These are phyloP conservation scores for Boloria selene DNA, from an alignment of 2,888 invertebrate species.

Conservation along the genomic window DNA sequence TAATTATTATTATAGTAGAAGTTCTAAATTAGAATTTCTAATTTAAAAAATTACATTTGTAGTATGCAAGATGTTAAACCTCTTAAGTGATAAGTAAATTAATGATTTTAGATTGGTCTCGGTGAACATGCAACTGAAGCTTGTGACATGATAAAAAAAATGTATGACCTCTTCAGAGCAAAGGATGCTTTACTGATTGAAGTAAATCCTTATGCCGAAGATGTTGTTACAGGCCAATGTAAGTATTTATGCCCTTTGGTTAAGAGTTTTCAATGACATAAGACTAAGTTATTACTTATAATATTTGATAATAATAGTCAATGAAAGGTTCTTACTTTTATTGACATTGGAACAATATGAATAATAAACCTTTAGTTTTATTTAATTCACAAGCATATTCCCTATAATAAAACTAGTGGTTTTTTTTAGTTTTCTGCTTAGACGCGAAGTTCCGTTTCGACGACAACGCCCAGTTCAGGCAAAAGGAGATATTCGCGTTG, in stretches of 20 bases:
- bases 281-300: too few species aligned
- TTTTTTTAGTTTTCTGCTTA: constrained; percentile 90
- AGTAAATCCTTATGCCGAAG: constrained; percentile 97
- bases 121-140: constrained; percentile 85
- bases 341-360: too few species aligned
- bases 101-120: constrained; percentile 85
- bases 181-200: constrained; percentile 96
- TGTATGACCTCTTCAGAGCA: constrained; percentile 93
- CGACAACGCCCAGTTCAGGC: constrained; percentile 96
- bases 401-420: background rate
- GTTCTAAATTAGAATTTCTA: too few species aligned
- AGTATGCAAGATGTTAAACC: too few species aligned
- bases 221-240: constrained; percentile 88
- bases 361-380: too few species aligned
- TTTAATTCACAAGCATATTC: too few species aligned
- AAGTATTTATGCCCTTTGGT: constrained; percentile 49
- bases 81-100: background rate
- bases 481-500: constrained; percentile 91
- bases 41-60: too few species aligned
- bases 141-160: constrained; percentile 88
- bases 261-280: too few species aligned
- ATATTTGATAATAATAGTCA: too few species aligned
- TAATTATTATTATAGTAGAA: too few species aligned
- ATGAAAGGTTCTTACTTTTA: too few species aligned
- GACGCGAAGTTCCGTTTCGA: constrained; percentile 98